Evolutionary conservation across 2,113 vertebrate genomes (phyloP).

Genomic region (Scomber colias): DNA sequence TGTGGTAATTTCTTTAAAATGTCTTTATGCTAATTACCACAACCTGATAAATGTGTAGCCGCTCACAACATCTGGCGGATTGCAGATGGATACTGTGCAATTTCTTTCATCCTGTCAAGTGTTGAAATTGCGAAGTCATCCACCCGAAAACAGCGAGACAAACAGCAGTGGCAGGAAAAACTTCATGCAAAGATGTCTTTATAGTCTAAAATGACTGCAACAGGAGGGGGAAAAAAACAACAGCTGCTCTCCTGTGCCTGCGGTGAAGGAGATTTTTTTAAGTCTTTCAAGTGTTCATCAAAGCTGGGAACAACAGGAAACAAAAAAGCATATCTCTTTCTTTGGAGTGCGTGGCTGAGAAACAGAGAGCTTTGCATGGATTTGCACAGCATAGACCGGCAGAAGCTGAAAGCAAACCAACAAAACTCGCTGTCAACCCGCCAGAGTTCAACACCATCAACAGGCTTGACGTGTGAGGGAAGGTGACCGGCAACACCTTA

Average conservation of each 20-base stretch:
- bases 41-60: background rate
- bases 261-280: slow-evolving; percentile 8
- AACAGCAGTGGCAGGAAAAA: slow-evolving; percentile 34
- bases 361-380: slow-evolving; percentile 96
- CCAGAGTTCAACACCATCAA: background rate
- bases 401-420: slow-evolving; percentile 95
- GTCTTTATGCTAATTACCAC: background rate
- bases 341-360: slow-evolving; percentile 55
- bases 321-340: background rate
- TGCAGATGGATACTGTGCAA: slow-evolving; percentile 99
- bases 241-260: slow-evolving; percentile 27
- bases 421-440: slow-evolving; percentile 91
- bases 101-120: slow-evolving; percentile 84
- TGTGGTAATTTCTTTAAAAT: background rate
- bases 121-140: slow-evolving; percentile 96
- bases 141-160: slow-evolving; percentile 96
- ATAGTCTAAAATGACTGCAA: slow-evolving; percentile 11
- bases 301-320: slow-evolving; percentile 28
- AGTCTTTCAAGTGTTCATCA: slow-evolving; percentile 41
- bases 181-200: background rate
- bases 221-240: background rate
- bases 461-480: slow-evolving; percentile 6
- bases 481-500: slow-evolving; percentile 90
- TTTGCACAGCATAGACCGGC: slow-evolving; percentile 91
- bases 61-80: slow-evolving; percentile 88